Evolutionary conservation across 2,797 vertebrate genomes (phyloP), one percentile per base, ranked within the genome.

Genomic region (Enteromius viviparus): DNA sequence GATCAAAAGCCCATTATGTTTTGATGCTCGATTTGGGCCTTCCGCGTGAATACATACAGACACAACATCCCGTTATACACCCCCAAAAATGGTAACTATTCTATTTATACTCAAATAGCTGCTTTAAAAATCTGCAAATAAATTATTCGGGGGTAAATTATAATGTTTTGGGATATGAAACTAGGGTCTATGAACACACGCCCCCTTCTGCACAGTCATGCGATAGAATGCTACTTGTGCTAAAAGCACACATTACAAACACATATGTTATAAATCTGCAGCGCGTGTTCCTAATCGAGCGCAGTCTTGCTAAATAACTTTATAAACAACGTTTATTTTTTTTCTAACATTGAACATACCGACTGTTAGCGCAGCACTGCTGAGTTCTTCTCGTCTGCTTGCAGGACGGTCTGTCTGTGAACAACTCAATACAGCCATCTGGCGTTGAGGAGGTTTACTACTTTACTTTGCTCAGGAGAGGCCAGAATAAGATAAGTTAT

Each of bases 391-490:
- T 64, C 9, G 51, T 71, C 51, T 40, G 53, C 7, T 78, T 49
- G 15, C 58, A 1, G 37, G 10, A 17, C 40, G 12, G 4, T 3
- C 49, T 47, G 62, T 21, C 47, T 51, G 2, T 15, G 32, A 69
- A 7, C 1, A 4, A 26, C 1, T n/a, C 1, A 19, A 42, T 87
- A 11, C 81, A 15, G 87, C 86, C 90, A 34, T 53, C 88, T 85
- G 15, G 40, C 6, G 90, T 2, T 0, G 0, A 0, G 82, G 86
- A n/a, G 75, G 60, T 32, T 21, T 14, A 42, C 17, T 32, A 19
- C 69, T 29, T 23, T 4, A 68, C 40, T 23, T 23, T 8, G 21
- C 66, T 42, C 21, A 53, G 21, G 6, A 55, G n/a, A 70, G n/a
- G 66, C 11, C 40, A 45, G 21, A 23, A 23, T 7, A 11, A 23